These are phyloP conservation scores for Gasteruption jaculator DNA, from an alignment of 2,888 invertebrate species.

Conservation along the genomic window DNA sequence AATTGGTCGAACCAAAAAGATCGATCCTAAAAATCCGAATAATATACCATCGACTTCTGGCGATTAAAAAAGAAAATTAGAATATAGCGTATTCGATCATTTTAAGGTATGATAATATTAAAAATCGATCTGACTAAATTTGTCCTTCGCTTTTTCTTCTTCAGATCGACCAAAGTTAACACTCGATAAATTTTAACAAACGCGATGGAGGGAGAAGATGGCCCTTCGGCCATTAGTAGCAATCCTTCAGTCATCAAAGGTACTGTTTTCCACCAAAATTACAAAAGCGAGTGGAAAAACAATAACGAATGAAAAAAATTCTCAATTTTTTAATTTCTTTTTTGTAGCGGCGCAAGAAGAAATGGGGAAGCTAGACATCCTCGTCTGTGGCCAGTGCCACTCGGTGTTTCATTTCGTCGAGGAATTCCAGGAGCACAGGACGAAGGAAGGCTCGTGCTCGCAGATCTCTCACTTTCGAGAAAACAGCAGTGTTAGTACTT, in stretches of 20 bases:
- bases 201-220: constrained; percentile 48
- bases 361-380: constrained; percentile 70
- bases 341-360: constrained; percentile 69
- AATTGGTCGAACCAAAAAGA: no score
- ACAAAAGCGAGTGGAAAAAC: no score
- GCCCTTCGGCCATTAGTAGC: constrained; percentile 44
- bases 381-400: constrained; percentile 82
- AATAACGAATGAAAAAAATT: neutral
- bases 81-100: no score
- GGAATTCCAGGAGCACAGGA: constrained; percentile 72
- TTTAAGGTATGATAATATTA: no score
- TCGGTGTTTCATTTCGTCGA: constrained; percentile 75
- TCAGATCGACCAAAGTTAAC: no score
- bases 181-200: constrained; percentile 9
- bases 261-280: constrained; percentile 21
- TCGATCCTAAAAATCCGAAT: no score
- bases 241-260: constrained; percentile 46
- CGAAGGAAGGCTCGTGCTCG: constrained; percentile 57
- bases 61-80: no score
- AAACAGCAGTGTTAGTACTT: constrained; percentile 58
- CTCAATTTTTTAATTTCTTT: neutral
- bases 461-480: constrained; percentile 63
- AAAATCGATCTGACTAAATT: no score
- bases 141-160: no score
- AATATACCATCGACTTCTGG: no score